These are phyloP conservation scores for Rhombomys opimus DNA, from an alignment of 2,113 vertebrate species.

Conservation along the genomic window DNA sequence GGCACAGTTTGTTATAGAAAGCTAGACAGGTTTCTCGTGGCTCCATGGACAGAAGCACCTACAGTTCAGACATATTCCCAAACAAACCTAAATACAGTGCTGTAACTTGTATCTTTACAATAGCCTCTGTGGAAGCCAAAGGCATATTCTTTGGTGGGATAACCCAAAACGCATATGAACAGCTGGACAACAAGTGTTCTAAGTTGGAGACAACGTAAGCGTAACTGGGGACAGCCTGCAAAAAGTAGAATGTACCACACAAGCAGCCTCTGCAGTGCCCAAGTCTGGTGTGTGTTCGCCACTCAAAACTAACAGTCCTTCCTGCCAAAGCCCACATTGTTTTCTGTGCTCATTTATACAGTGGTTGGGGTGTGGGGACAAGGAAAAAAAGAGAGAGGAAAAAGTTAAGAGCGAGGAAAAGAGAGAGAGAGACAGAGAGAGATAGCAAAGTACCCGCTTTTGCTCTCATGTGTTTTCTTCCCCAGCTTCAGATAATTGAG, in stretches of 20 bases:
- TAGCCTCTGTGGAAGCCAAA: not conserved
- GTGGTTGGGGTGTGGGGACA: conserved; percentile 76
- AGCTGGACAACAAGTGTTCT: conserved; percentile 12
- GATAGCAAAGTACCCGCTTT: conserved; percentile 71
- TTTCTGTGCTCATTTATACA: conserved; percentile 86
- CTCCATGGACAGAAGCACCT: not conserved
- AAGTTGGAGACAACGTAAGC: conserved; percentile 62
- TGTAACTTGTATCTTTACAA: not conserved
- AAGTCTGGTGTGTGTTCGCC: conserved; percentile 82
- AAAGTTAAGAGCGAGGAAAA: conserved; percentile 20
- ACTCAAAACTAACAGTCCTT: conserved; percentile 84
- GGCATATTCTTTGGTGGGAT: conserved; percentile 66
- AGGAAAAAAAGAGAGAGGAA: conserved; percentile 35
- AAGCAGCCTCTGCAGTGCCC: conserved; percentile 86
- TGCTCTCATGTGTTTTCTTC: conserved; percentile 73
- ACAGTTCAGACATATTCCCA: not conserved
- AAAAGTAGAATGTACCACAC: conserved; percentile 82
- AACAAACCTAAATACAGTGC: not conserved
- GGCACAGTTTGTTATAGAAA: not conserved
- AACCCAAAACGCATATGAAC: conserved; percentile 64
- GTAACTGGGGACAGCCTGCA: conserved; percentile 74
- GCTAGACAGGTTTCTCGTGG: not conserved
- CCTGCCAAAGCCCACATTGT: conserved; percentile 86
- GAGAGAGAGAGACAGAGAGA: not conserved
- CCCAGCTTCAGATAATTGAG: conserved; percentile 49